These are phyloP conservation scores for Malachius bipustulatus DNA, from an alignment of 2,888 invertebrate species.

Conservation along the genomic window DNA sequence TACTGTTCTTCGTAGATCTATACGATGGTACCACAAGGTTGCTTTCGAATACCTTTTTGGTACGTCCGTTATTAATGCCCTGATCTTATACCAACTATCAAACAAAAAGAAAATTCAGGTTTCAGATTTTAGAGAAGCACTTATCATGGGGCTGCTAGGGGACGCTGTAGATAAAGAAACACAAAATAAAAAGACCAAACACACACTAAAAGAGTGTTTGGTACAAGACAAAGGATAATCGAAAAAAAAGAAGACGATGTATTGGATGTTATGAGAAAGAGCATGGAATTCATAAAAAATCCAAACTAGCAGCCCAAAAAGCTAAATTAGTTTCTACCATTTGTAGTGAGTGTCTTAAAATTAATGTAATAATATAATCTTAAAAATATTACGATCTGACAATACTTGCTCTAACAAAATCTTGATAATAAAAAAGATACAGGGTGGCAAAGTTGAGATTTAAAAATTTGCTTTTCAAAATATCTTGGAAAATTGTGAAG, in stretches of 20 bases:
- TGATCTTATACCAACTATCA: background rate
- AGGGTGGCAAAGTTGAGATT: too few relatives aligned
- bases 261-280: background rate
- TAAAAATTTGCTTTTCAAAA: too few relatives aligned
- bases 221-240: background rate
- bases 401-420: too few relatives aligned
- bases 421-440: too few relatives aligned
- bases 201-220: background rate
- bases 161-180: background rate
- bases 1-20: slow-evolving; percentile 9
- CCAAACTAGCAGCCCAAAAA: background rate
- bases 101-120: slow-evolving; percentile 1
- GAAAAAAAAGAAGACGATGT: slow-evolving; percentile 1
- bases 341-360: slow-evolving; percentile 3
- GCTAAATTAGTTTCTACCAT: background rate
- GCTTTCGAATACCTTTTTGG: slow-evolving; percentile 13
- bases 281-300: background rate
- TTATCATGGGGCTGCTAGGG: background rate
- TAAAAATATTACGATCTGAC: too few relatives aligned
- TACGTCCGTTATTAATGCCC: slow-evolving; percentile 13
- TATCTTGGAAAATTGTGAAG: too few relatives aligned
- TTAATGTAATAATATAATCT: too few relatives aligned
- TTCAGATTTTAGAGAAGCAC: slow-evolving; percentile 1
- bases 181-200: background rate
- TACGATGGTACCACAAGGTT: slow-evolving; percentile 15